phyloP scores from a whole-genome alignment of 1,140 invertebrate genomes.

The Atta cephalotes region DNA sequence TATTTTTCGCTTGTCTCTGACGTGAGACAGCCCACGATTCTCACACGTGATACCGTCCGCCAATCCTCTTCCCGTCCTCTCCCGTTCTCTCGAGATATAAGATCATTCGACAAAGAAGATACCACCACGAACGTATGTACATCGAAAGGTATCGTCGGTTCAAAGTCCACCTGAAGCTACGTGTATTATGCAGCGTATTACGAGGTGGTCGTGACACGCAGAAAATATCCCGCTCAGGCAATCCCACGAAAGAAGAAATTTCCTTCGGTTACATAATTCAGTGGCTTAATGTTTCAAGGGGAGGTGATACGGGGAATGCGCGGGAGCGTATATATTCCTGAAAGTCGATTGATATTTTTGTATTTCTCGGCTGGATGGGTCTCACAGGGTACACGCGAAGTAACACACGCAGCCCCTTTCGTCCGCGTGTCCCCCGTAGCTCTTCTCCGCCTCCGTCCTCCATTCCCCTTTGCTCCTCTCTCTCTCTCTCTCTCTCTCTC shows the following conservation, averaged over 20 bases:
- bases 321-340: slow-evolving; percentile 13
- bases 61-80: background rate
- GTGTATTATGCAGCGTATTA: slow-evolving; percentile 37
- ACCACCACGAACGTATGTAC: background rate
- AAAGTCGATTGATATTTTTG: slow-evolving; percentile 71
- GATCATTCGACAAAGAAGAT: slow-evolving; percentile 19
- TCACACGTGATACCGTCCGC: background rate
- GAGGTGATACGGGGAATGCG: background rate
- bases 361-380: slow-evolving; percentile 28
- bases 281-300: slow-evolving; percentile 53
- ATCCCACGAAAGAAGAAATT: slow-evolving; percentile 62
- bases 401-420: background rate
- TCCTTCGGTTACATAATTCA: slow-evolving; percentile 67
- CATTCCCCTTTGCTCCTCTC: background rate
- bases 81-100: slow-evolving; percentile 3
- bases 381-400: background rate
- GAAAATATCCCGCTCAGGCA: background rate
- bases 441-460: background rate
- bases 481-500: too few species aligned
- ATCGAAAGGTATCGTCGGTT: slow-evolving; percentile 18
- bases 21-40: background rate
- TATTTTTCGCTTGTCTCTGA: background rate
- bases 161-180: slow-evolving; percentile 25
- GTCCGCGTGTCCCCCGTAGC: background rate
- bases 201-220: background rate